Percentiles rank a stretch among this genome's conserved stretches.
Evolutionary conservation across 2,797 vertebrate genomes (phyloP).

Genomic region (Artibeus jamaicensis): DNA sequence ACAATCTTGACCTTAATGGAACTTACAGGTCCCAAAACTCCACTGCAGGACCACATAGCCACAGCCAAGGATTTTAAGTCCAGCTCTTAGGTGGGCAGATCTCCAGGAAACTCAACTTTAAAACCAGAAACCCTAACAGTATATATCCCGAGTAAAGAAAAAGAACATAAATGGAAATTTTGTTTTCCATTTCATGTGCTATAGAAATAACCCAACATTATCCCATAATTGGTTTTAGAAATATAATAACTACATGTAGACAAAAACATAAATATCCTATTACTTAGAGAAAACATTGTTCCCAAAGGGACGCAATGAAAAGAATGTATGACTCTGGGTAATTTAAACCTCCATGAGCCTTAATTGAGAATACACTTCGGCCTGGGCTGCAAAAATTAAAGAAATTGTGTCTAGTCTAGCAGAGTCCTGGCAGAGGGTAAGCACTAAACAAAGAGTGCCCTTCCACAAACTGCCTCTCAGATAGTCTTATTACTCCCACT

Average conservation of each 20-base stretch:
- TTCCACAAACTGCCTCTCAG: not conserved
- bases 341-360: slow-evolving; percentile 3
- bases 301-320: not conserved
- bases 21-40: not conserved
- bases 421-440: not conserved
- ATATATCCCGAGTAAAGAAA: not conserved
- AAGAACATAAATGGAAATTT: not conserved
- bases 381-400: not conserved
- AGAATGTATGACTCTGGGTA: not conserved
- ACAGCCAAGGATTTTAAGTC: not conserved
- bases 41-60: not conserved
- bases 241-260: not conserved
- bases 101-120: not conserved
- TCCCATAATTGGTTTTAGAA: not conserved
- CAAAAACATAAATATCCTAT: not conserved
- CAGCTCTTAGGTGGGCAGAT: not conserved
- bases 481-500: not conserved
- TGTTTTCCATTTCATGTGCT: not conserved
- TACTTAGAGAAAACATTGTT: slow-evolving; percentile 17
- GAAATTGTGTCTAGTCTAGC: not conserved
- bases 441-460: not conserved
- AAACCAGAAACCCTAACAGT: not conserved
- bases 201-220: not conserved
- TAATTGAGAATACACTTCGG: not conserved
- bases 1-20: not conserved